Conservation (phyloP, 1,140 invertebrate species). For the Neuroterus valhalla region DNA sequence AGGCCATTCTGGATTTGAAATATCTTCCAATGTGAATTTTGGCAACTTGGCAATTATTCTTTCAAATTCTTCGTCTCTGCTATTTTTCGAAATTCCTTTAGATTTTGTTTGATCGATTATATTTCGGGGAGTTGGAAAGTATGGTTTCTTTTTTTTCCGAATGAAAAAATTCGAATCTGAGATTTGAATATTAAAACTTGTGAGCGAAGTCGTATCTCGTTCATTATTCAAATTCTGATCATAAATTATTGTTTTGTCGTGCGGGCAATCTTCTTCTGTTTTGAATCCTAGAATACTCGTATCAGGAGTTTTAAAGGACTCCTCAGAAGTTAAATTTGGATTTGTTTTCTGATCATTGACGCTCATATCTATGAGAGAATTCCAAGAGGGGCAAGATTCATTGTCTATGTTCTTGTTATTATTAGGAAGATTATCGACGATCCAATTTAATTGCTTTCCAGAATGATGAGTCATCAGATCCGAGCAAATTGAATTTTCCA, state of each 20-base stretch:
- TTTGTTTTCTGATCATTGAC: neutral
- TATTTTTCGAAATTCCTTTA: neutral
- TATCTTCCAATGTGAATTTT: neutral
- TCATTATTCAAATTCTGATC: no score
- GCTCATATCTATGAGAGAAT: neutral
- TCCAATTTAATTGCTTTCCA: neutral
- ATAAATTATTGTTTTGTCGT: neutral
- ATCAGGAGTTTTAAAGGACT: neutral
- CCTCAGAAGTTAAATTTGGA: neutral
- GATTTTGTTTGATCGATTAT: neutral
- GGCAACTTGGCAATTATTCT: neutral
- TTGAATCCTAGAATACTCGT: neutral
- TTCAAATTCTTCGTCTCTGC: neutral
- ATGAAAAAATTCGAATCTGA: constrained; percentile 3
- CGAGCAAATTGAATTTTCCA: neutral
- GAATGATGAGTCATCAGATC: neutral
- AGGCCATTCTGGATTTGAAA: neutral
- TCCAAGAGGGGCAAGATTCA: neutral
- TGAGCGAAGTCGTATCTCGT: no score
- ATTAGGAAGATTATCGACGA: neutral
- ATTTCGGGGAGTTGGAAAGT: neutral
- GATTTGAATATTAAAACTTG: no score
- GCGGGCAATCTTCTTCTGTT: neutral
- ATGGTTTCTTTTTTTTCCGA: neutral
- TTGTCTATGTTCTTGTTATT: neutral